phyloP scores from a whole-genome alignment of 2,888 invertebrate genomes.

The Papilio demoleus region DNA sequence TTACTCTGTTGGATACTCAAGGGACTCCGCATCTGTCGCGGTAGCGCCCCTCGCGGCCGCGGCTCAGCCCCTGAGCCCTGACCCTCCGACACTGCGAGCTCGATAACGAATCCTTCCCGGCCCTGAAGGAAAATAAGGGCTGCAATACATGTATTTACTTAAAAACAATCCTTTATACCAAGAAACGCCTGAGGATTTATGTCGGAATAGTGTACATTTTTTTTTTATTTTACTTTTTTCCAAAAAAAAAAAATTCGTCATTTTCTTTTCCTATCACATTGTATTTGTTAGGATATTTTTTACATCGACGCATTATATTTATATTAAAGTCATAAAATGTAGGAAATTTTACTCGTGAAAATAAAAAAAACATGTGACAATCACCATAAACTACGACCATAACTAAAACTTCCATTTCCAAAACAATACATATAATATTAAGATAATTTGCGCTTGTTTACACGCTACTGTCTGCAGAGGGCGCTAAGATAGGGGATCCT shows the following conservation, averaged over 20 bases:
- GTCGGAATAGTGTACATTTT: too few relatives aligned
- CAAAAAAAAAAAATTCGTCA: too few relatives aligned
- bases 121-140: conserved; percentile 35
- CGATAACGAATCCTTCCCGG: conserved; percentile 37
- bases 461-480: conserved; percentile 45
- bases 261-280: conserved; percentile 6
- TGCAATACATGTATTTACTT: conserved; percentile 40
- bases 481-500: conserved; percentile 44
- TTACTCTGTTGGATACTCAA: conserved; percentile 40
- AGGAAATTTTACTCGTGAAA: not conserved
- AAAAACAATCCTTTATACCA: conserved; percentile 22
- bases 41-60: conserved; percentile 46
- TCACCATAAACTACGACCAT: not conserved
- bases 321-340: too few relatives aligned
- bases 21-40: conserved; percentile 56
- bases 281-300: not conserved
- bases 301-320: too few relatives aligned
- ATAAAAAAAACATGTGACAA: not conserved
- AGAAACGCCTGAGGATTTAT: not conserved
- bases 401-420: not conserved
- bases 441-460: conserved; percentile 44
- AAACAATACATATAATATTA: conserved; percentile 44
- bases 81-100: conserved; percentile 35
- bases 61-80: conserved; percentile 35
- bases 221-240: too few relatives aligned